Evolutionary conservation across 2,888 invertebrate species (phyloP).

Genomic region (Noctua janthina): DNA sequence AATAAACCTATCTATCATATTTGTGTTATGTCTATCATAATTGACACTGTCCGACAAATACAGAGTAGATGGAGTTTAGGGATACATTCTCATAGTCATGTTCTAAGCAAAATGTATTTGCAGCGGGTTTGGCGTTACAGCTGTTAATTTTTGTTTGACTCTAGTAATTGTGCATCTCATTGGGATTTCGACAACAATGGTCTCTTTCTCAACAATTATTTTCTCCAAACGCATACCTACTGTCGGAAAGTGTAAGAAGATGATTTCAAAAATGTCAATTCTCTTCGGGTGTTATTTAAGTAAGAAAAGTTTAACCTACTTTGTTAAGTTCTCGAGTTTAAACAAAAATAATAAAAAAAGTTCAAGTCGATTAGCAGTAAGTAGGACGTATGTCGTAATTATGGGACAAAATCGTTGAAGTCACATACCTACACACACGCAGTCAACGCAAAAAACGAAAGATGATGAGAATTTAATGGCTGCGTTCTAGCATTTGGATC

Average conservation of each 20-base stretch:
- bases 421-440: conserved; percentile 56
- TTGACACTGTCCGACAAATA: not conserved
- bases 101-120: not conserved
- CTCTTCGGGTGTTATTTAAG: conserved; percentile 10
- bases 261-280: conserved; percentile 7
- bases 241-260: conserved; percentile 3
- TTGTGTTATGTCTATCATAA: not conserved
- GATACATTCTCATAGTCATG: not conserved
- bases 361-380: conserved; percentile 49
- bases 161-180: not conserved
- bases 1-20: not conserved
- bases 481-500: conserved; percentile 61
- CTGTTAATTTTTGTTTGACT: conserved; percentile 6
- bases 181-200: not conserved
- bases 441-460: conserved; percentile 61
- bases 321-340: conserved; percentile 31
- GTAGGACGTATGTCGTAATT: conserved; percentile 59
- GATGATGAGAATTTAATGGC: conserved; percentile 68
- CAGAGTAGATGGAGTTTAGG: not conserved
- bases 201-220: not conserved
- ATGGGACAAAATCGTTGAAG: conserved; percentile 66
- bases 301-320: conserved; percentile 34
- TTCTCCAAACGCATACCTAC: not conserved
- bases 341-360: conserved; percentile 55
- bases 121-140: not conserved